These are phyloP conservation scores for Machaerirhynchus nigripectus DNA, from an alignment of 2,113 vertebrate genomes.

Conservation along the genomic window DNA sequence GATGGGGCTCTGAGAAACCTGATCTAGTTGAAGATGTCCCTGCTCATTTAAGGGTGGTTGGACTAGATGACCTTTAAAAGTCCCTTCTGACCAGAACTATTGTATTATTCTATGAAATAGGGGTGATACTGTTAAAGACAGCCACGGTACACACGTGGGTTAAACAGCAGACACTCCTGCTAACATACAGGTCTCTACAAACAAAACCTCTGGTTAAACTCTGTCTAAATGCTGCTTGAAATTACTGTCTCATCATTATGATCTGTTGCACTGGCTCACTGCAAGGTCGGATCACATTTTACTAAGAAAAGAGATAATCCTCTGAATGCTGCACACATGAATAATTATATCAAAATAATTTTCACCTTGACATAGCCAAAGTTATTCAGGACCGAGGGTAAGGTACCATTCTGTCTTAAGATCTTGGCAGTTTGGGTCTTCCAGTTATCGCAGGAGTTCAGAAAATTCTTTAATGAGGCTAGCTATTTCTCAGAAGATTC, in stretches of 20 bases:
- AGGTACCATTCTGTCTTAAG: background rate
- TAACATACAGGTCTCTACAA: background rate
- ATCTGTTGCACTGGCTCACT: background rate
- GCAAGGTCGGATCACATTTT: background rate
- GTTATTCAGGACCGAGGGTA: background rate
- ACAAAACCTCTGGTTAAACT: background rate
- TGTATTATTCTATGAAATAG: background rate
- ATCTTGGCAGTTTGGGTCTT: background rate
- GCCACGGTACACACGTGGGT: fast-evolving
- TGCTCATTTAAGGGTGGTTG: background rate
- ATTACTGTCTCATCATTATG: background rate
- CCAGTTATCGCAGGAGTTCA: background rate
- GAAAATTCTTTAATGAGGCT: background rate
- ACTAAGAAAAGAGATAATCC: background rate
- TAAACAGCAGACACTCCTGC: background rate
- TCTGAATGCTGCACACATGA: background rate
- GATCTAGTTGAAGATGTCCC: background rate
- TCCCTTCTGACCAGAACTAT: background rate
- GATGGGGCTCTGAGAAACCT: background rate
- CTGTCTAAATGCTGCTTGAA: background rate
- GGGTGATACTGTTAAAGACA: background rate
- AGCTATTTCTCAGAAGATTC: background rate
- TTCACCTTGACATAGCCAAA: background rate
- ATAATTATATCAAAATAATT: background rate
- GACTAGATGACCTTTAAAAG: background rate